A percentile compares a stretch with the other conserved stretches of the same genome.
phyloP scores from a whole-genome alignment of 2,888 invertebrate species.

The Tipula helvola region DNA sequence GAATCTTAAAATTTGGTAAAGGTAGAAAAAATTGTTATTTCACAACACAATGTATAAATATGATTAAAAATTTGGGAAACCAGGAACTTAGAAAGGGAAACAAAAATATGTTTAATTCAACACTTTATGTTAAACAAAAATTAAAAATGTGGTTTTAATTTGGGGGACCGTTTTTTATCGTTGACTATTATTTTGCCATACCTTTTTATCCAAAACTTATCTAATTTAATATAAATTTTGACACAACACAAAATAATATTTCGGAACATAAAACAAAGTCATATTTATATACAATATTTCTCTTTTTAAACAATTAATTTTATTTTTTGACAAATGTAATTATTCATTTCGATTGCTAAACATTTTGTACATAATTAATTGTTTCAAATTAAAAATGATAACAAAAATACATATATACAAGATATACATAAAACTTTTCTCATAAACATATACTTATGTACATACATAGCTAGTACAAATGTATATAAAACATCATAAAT shows the following conservation, averaged over 20 bases:
- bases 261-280: background rate
- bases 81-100: too few relatives aligned
- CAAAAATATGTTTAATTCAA: too few relatives aligned
- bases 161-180: too few relatives aligned
- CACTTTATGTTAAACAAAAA: too few relatives aligned
- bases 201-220: background rate
- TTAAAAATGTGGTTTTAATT: too few relatives aligned
- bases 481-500: background rate
- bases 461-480: background rate
- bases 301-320: background rate
- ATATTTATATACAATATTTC: background rate
- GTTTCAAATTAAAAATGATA: background rate
- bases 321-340: background rate
- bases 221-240: background rate
- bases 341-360: constrained; percentile 4
- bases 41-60: too few relatives aligned
- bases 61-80: too few relatives aligned
- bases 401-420: background rate
- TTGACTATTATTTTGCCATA: background rate
- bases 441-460: background rate
- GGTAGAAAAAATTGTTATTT: too few relatives aligned
- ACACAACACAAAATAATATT: background rate
- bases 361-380: background rate
- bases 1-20: too few relatives aligned
- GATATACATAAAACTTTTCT: background rate